These are phyloP conservation scores for Dinoponera quadriceps DNA, from an alignment of 1,140 invertebrate genomes.

Conservation along the genomic window DNA sequence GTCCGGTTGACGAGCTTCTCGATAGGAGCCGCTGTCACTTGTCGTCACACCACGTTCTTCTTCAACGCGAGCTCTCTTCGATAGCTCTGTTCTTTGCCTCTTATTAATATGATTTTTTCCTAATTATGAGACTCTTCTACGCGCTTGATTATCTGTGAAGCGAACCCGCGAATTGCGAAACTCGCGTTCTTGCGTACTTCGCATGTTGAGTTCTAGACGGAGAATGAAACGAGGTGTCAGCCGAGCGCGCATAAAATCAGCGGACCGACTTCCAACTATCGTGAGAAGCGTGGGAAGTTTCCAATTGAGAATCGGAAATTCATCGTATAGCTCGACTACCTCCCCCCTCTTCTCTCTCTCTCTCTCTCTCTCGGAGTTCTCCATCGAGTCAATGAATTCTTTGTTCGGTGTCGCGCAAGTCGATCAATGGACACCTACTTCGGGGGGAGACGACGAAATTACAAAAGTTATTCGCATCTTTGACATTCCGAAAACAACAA, in stretches of 20 bases:
- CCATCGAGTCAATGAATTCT: constrained; percentile 52
- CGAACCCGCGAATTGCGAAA: background rate
- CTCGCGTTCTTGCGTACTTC: constrained; percentile 5
- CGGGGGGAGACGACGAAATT: constrained; percentile 32
- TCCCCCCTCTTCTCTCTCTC: background rate
- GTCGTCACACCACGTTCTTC: background rate
- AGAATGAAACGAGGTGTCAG: constrained; percentile 19
- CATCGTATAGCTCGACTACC: background rate
- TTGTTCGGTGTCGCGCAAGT: constrained; percentile 6
- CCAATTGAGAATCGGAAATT: constrained; percentile 46
- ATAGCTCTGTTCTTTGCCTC: background rate
- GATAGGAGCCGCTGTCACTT: too few relatives aligned
- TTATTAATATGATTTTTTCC: background rate
- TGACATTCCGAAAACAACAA: constrained; percentile 56
- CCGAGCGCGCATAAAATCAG: constrained; percentile 43
- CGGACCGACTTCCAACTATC: constrained; percentile 21
- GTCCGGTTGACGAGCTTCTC: too few relatives aligned
- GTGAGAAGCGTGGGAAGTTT: constrained; percentile 33
- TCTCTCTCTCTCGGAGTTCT: constrained; percentile 32
- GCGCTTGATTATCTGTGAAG: background rate
- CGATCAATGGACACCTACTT: constrained; percentile 51
- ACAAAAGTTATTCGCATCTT: constrained; percentile 58
- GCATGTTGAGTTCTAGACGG: background rate
- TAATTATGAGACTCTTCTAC: background rate
- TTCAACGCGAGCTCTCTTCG: background rate